Percentiles rank a stretch among this genome's conserved stretches.
These are phyloP conservation scores for Montipora efflorescens DNA, from an alignment of 64 coral and sea anemone genomes.

Conservation along the genomic window DNA sequence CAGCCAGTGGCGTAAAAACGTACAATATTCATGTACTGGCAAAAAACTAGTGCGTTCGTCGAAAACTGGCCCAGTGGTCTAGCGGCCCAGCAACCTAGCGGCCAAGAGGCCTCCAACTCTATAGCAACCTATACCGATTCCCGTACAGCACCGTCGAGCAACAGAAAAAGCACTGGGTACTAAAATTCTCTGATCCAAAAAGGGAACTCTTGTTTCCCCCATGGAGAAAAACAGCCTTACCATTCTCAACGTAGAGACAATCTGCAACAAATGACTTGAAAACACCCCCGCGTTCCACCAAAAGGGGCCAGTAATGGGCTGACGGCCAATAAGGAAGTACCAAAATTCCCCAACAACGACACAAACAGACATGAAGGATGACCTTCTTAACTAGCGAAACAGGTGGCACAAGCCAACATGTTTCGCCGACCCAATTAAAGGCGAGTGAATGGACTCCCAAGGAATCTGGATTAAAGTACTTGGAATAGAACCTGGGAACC, in stretches of 20 bases:
- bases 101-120: too few species aligned
- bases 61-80: too few species aligned
- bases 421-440: constrained; percentile 26
- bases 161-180: too few species aligned
- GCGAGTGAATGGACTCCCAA: constrained; percentile 29
- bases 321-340: constrained; percentile 61
- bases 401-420: constrained; percentile 59
- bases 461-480: constrained; percentile 38
- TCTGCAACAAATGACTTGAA: constrained; percentile 38
- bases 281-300: constrained; percentile 17
- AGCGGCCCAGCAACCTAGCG: too few species aligned
- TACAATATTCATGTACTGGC: too few species aligned
- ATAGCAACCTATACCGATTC: too few species aligned
- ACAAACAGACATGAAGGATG: constrained; percentile 35
- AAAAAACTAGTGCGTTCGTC: too few species aligned
- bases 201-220: not conserved
- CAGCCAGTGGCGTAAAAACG: too few species aligned
- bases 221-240: constrained; percentile 2
- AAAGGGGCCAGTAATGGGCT: constrained; percentile 63
- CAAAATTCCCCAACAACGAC: constrained; percentile 42
- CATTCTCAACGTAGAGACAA: constrained; percentile 36
- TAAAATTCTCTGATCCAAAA: too few species aligned
- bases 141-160: too few species aligned
- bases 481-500: constrained; percentile 51
- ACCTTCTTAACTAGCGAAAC: constrained; percentile 8